phyloP scores from a whole-genome alignment of 2,888 invertebrate genomes.

The Drosophila pseudotalamancana region DNA sequence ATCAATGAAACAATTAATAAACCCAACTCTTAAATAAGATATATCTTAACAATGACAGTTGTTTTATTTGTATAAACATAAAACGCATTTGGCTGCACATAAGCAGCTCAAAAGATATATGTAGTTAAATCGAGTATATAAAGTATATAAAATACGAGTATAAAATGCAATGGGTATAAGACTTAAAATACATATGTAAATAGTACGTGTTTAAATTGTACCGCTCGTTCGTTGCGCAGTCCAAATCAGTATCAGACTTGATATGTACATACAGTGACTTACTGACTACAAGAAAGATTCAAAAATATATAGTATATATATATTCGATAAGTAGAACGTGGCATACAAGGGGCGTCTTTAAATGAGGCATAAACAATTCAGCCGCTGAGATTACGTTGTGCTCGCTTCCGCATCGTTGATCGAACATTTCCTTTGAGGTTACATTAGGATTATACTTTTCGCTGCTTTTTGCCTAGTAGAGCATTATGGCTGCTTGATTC shows the following conservation, averaged over 20 bases:
- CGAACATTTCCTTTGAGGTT: conserved; percentile 62
- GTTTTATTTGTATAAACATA: conserved; percentile 55
- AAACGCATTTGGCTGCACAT: conserved; percentile 19
- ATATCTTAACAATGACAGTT: conserved; percentile 66
- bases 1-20: conserved; percentile 2
- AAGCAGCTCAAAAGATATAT: conserved; percentile 25
- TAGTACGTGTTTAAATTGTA: conserved; percentile 18
- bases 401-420: conserved; percentile 32
- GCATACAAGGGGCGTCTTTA: conserved; percentile 64
- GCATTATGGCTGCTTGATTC: conserved; percentile 83
- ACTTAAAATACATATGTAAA: conserved; percentile 23
- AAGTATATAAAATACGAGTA: conserved; percentile 57
- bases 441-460: conserved; percentile 28
- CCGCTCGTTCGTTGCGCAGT: conserved; percentile 36
- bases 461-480: conserved; percentile 72
- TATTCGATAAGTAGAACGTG: conserved; percentile 42
- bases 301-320: background rate
- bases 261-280: conserved; percentile 26
- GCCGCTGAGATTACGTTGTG: conserved; percentile 64
- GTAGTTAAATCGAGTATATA: conserved; percentile 46
- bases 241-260: conserved; percentile 46
- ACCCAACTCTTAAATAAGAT: conserved; percentile 21
- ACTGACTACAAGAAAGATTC: conserved; percentile 27
- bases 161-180: conserved; percentile 33
- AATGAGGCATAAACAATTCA: conserved; percentile 65